Base-by-base conservation (phyloP, 2,888 invertebrate species). In the Orthosia gracilis region DNA sequence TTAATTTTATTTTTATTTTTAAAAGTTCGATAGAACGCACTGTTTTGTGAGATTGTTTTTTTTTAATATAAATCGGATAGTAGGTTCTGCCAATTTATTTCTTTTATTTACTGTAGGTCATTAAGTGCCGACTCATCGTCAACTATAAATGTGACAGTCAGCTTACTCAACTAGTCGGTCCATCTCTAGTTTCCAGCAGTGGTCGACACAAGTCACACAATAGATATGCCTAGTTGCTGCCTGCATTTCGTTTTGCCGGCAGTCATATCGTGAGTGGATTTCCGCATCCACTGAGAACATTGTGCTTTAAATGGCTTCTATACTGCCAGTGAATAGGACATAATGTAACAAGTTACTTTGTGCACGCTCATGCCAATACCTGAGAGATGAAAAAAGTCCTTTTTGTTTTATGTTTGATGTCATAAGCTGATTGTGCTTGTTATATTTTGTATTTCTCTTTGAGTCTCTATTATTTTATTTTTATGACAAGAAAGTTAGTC, bases 201-300 rank as follows among this genome's bases (percentile, higher is more conserved):
- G 59, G 72, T 65, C 79, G 52, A 49, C 55, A 65, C 61, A 77
- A 78, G 81, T 81, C 77, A 69, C 76, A 81, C 86, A 84, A 85
- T 87, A 76, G 75, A n/a, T n/a, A n/a, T 66, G 59, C 70, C 64
- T 81, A 80, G 70, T 67, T 78, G 71, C 55, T 78, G 73, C 82
- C 78, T 89, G 89, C 89, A 89, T 91, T 91, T 91, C 87, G 88
- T 90, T 91, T 89, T 84, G 82, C 88, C 88, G 83, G 79, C 87
- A 89, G 89, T 92, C 92, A 93, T 93, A 93, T 89, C 90, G 92
- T 91, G 92, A 94, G 93, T 94, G 93, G 90, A 93, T 94, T 92
- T 92, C 92, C 92, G 91, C 90, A 91, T 91, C 89, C 89, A 89
- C 86, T 80, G 90, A 88, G 89, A 89, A 91, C 90, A 91, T 92